Conservation (phyloP, 2,888 invertebrate genomes). For the Amphipoea lucens region DNA sequence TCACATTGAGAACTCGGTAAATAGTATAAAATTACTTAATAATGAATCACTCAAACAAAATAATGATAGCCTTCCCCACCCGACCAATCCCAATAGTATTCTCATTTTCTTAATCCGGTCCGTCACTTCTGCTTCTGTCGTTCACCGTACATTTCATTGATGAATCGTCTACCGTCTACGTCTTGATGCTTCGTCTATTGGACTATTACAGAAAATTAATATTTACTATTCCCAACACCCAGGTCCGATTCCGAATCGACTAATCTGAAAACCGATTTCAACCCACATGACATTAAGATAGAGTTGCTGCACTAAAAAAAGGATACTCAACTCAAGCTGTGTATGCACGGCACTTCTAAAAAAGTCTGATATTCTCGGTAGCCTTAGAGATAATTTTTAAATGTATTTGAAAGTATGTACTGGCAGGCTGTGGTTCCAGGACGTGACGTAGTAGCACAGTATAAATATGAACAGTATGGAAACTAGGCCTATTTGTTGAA, state of each 20-base stretch:
- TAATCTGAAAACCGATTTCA: neutral
- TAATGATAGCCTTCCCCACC: conserved; percentile 72
- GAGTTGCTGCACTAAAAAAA: neutral
- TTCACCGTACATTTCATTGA: conserved; percentile 39
- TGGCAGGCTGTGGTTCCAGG: neutral
- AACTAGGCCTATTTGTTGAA: too few species aligned
- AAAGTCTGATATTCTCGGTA: neutral
- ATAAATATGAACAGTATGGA: too few species aligned
- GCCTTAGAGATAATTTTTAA: neutral
- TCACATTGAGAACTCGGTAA: conserved; percentile 61
- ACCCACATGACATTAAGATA: neutral
- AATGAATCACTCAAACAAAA: conserved; percentile 82
- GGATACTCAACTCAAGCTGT: neutral
- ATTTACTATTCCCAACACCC: conserved; percentile 9
- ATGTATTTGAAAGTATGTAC: neutral
- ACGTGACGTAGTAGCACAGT: too few species aligned
- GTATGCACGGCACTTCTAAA: neutral
- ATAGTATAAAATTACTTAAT: conserved; percentile 70
- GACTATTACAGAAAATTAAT: conserved; percentile 24
- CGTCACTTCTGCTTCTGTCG: conserved; percentile 60
- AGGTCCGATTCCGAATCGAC: conserved; percentile 9
- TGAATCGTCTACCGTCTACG: conserved; percentile 21
- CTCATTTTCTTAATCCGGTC: conserved; percentile 62
- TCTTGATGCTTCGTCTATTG: conserved; percentile 28
- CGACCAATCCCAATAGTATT: conserved; percentile 71